Evolutionary conservation across 2,113 vertebrate species (phyloP).

Genomic region (Argyrosomus japonicus): DNA sequence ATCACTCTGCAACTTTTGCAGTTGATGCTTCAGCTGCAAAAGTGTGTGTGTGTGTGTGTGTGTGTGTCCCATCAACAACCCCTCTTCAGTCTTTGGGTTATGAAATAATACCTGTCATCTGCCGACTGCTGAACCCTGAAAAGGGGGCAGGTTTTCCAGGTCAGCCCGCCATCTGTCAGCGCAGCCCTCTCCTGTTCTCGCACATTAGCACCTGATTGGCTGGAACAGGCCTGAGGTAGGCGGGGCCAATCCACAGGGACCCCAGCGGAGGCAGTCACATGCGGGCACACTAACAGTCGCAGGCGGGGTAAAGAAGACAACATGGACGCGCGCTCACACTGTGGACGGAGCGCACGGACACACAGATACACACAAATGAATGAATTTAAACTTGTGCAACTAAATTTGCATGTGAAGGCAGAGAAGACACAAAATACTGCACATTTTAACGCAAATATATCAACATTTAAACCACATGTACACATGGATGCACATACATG

Average conservation of each 20-base stretch:
- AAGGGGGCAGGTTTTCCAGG: conserved; percentile 94
- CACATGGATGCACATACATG: not conserved
- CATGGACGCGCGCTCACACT: conserved; percentile 8
- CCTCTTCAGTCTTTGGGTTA: conserved; percentile 92
- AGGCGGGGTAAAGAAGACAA: conserved; percentile 28
- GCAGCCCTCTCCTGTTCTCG: conserved; percentile 89
- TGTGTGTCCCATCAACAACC: conserved; percentile 81
- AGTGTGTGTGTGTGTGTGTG: not conserved
- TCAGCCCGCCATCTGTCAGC: conserved; percentile 96
- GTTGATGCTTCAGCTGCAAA: conserved; percentile 19
- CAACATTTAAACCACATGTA: not conserved
- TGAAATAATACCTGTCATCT: conserved; percentile 99
- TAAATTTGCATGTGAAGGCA: not conserved
- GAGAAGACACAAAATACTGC: not conserved
- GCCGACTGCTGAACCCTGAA: conserved; percentile 93
- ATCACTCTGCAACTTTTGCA: not conserved
- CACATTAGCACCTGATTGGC: conserved; percentile 96
- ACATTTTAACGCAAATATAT: not conserved
- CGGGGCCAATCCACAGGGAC: conserved; percentile 85
- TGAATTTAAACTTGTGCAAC: not conserved
- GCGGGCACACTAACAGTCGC: conserved; percentile 27
- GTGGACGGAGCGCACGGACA: not conserved
- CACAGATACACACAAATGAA: not conserved
- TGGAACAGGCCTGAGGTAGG: conserved; percentile 88
- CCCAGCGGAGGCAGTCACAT: conserved; percentile 53